These are phyloP conservation scores for Sardinella longiceps DNA, from an alignment of 2,797 vertebrate species.

Conservation along the genomic window DNA sequence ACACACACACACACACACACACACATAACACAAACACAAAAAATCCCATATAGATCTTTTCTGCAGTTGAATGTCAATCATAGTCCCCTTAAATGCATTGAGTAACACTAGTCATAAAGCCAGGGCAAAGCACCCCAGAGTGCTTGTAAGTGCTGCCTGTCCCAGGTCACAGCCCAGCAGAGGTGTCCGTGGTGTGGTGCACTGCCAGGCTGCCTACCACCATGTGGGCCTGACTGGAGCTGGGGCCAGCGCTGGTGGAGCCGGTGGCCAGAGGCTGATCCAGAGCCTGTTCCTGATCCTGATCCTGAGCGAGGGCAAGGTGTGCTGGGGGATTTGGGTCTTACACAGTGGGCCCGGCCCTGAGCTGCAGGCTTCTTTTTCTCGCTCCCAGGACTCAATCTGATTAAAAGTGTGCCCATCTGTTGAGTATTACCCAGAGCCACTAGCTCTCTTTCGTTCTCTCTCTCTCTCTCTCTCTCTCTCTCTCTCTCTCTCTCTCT, in stretches of 20 bases:
- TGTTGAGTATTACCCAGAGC: conserved; percentile 79
- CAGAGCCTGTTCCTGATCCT: neutral
- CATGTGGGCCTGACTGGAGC: neutral
- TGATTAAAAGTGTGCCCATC: conserved; percentile 83
- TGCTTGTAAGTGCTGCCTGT: neutral
- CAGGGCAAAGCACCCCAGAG: neutral
- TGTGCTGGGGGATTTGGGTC: neutral
- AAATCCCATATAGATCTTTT: neutral
- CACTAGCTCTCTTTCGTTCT: neutral
- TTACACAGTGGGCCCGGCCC: neutral
- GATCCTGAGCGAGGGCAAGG: neutral
- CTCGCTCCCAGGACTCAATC: conserved; percentile 72
- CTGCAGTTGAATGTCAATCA: neutral
- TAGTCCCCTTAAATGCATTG: neutral
- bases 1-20: conserved; percentile 1
- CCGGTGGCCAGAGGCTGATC: neutral
- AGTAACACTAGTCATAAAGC: neutral
- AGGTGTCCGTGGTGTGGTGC: neutral
- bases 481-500: neutral
- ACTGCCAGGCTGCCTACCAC: neutral
- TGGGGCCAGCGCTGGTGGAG: neutral
- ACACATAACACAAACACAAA: too few relatives aligned
- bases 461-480: neutral
- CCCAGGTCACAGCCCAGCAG: neutral
- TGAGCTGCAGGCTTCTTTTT: neutral